Conservation (phyloP, 2,113 vertebrate species). For the Erythrocercus mccallii region DNA sequence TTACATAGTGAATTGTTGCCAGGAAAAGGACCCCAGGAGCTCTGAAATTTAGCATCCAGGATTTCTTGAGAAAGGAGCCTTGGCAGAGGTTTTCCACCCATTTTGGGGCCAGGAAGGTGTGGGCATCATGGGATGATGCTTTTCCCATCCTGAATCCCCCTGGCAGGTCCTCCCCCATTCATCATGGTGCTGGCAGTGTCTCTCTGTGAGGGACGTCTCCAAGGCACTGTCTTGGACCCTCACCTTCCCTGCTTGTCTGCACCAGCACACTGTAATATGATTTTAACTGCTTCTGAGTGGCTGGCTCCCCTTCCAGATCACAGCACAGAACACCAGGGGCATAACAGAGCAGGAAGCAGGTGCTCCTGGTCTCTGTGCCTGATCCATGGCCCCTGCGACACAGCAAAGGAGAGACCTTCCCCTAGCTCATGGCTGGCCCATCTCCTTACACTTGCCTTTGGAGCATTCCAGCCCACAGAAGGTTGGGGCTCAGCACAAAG, state of each 20-base stretch:
- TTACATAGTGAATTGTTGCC: constrained; percentile 63
- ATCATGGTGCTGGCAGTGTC: neutral
- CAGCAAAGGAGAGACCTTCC: neutral
- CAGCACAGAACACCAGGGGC: neutral
- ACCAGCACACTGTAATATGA: neutral
- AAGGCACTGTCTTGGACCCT: constrained; percentile 3
- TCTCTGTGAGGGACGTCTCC: neutral
- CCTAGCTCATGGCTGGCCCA: neutral
- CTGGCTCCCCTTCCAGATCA: neutral
- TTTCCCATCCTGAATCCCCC: neutral
- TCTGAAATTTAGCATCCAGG: constrained; percentile 29
- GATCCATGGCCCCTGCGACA: neutral
- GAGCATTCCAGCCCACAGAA: neutral
- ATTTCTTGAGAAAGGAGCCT: neutral
- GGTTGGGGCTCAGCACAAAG: neutral
- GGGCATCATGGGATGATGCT: neutral
- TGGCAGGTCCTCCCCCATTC: neutral
- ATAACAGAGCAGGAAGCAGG: neutral
- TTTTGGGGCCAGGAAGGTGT: neutral
- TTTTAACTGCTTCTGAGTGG: constrained; percentile 11
- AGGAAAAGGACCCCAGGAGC: constrained; percentile 6
- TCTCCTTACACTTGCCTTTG: neutral
- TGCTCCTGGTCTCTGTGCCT: neutral
- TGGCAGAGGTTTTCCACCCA: neutral
- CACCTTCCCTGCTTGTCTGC: neutral